Base-by-base conservation (phyloP, 1,140 invertebrate genomes). In the Aphelenchoides avenae region DNA sequence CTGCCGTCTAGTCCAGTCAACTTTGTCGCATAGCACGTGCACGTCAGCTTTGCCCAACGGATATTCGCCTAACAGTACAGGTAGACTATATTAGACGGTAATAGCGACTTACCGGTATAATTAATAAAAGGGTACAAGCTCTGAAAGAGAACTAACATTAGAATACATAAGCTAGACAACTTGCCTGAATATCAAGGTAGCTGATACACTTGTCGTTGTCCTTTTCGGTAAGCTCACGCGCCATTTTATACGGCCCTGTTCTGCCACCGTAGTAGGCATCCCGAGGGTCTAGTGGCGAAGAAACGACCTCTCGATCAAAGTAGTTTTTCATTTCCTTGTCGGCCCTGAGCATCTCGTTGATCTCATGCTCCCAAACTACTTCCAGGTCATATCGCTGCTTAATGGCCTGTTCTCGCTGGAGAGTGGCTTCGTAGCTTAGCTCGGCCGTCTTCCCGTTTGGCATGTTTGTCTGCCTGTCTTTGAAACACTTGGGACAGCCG, bases 341-440 rank as follows among this genome's bases (percentile, higher is more conserved):
- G 7, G 18, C 26, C 13, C 13, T 3, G 26, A 30, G 5, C 37
- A 18, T 18, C 5, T 43, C 15, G 7, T 11, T 41, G 1, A 50
- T 50, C 1, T 50, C 41, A 2, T 39, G 43, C 29, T 50, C 48
- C 48, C 48, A 50, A 20, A 47, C 33, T 1, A 50, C 11, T 36
- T 18, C 4, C 7, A 50, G 15, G 1, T 6, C 30, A 46, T 24
- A n/a, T 2, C 15, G 7, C 11, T 50, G 48, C 13, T 18, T 31
- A 20, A 50, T 50, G 26, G 42, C 33, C 4, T 31, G 15, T 18
- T 36, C 5, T 5, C 47, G 3, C 0, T 13, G 41, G 18, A 24
- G 15, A 50, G 33, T 39, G 5, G 3, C 13, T 6, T 50, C 48
- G 7, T 39, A 39, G n/a, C 27, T 24, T 50, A 18, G 15, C 1